These are phyloP conservation scores for Clarias batrachus DNA, from an alignment of 2,113 vertebrate species.

Conservation along the genomic window DNA sequence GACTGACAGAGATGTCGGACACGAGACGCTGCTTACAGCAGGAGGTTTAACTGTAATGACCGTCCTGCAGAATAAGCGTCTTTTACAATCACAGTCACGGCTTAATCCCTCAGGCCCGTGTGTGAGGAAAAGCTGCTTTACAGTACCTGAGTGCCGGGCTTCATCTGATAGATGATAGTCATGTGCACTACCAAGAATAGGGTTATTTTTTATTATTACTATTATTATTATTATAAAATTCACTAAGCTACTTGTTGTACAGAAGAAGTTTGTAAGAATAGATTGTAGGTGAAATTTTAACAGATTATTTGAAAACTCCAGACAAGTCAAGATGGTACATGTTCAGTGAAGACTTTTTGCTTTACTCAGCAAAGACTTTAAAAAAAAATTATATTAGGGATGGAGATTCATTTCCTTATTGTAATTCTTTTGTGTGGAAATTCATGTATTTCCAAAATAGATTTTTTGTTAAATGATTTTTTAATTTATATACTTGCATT, in stretches of 20 bases:
- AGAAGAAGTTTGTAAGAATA: background rate
- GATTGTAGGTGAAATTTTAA: background rate
- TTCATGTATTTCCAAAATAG: no score
- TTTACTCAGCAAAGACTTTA: no score
- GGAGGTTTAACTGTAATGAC: background rate
- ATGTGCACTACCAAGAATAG: background rate
- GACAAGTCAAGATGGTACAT: background rate
- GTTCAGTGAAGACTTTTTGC: background rate
- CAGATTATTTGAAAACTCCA: no score
- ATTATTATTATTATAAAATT: background rate
- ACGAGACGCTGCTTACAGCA: background rate
- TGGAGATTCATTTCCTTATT: no score
- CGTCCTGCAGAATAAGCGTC: background rate
- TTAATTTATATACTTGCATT: no score
- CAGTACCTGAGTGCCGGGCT: background rate
- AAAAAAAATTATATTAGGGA: no score
- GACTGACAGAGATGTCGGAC: background rate
- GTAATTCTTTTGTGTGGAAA: no score
- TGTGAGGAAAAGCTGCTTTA: background rate
- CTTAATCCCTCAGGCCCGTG: background rate
- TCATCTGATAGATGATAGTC: background rate
- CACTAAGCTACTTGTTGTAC: background rate
- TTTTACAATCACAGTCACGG: background rate
- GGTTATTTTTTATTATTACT: background rate
- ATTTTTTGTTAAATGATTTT: no score